Evolutionary conservation across 37 sponge, comb jelly and placozoan species (phyloP).

Genomic region (Axinella damicornis): DNA sequence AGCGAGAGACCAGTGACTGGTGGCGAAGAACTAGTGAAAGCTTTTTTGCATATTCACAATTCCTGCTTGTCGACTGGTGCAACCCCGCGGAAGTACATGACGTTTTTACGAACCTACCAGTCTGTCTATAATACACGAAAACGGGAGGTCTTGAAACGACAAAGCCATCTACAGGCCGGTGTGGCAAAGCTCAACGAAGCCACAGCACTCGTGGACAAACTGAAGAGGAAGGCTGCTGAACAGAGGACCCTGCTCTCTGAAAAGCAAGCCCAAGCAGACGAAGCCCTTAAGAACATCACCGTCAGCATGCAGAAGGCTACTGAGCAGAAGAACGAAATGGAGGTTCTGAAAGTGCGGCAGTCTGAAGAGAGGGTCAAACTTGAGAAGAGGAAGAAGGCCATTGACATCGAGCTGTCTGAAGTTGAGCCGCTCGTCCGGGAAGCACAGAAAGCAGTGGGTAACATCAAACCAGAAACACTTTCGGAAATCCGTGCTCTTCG

Average conservation of each 20-base stretch:
- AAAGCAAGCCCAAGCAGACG: conserved; percentile 94
- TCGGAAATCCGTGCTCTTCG: conserved; percentile 94
- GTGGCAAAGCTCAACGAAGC: conserved; percentile 96
- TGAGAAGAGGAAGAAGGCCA: conserved; percentile 97
- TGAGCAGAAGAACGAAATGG: conserved; percentile 93
- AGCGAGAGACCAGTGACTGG: conserved; percentile 20
- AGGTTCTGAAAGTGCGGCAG: conserved; percentile 76
- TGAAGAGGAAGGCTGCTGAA: conserved; percentile 89
- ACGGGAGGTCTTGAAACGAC: conserved; percentile 52
- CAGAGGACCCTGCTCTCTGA: conserved; percentile 85
- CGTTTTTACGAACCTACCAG: conserved; percentile 79
- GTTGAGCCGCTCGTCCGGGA: conserved; percentile 89
- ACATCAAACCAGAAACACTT: conserved; percentile 95
- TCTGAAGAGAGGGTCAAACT: conserved; percentile 87
- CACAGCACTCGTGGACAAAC: conserved; percentile 80
- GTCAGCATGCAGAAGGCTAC: conserved; percentile 87
- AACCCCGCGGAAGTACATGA: conserved; percentile 81
- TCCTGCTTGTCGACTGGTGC: conserved; percentile 30
- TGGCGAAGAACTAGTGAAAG: conserved; percentile 39
- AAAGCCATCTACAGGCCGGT: conserved; percentile 88
- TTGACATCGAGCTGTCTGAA: conserved; percentile 93
- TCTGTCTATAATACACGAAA: conserved; percentile 70
- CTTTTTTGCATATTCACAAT: conserved; percentile 66
- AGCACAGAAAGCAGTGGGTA: conserved; percentile 90
- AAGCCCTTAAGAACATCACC: conserved; percentile 90